These are phyloP conservation scores for Eupeodes corollae DNA, from an alignment of 1,140 invertebrate species.

Conservation along the genomic window DNA sequence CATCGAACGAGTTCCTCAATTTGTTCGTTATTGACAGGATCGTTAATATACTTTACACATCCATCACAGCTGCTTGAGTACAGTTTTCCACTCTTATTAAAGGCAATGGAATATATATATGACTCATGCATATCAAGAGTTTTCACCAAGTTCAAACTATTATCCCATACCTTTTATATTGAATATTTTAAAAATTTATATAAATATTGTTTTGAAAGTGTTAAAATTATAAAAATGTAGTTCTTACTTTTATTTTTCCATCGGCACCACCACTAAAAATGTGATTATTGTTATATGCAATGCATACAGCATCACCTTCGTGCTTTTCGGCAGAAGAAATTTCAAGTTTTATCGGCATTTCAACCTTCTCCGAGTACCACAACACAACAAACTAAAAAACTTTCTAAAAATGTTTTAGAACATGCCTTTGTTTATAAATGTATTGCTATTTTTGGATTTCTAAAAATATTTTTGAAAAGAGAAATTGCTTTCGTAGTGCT, in stretches of 20 bases:
- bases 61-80: slow-evolving; percentile 35
- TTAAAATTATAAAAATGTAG: neutral
- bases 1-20: slow-evolving; percentile 25
- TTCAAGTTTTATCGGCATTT: slow-evolving; percentile 8
- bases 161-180: slow-evolving; percentile 14
- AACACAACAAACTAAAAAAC: too few species aligned
- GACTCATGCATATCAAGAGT: slow-evolving; percentile 25
- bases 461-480: too few species aligned
- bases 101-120: slow-evolving; percentile 30
- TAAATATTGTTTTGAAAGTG: neutral
- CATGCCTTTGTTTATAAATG: too few species aligned
- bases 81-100: slow-evolving; percentile 27
- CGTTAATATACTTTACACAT: slow-evolving; percentile 23
- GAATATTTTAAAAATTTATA: slow-evolving; percentile 2
- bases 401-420: too few species aligned
- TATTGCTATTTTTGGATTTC: too few species aligned
- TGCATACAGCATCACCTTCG: slow-evolving; percentile 27
- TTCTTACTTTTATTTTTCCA: slow-evolving; percentile 35
- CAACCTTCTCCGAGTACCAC: too few species aligned
- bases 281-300: slow-evolving; percentile 21
- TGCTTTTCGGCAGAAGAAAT: slow-evolving; percentile 25
- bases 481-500: too few species aligned
- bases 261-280: slow-evolving; percentile 35
- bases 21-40: slow-evolving; percentile 17
- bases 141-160: slow-evolving; percentile 16